These are phyloP conservation scores for Acanthurus leucopareius DNA, from an alignment of 2,797 vertebrate genomes.

Conservation along the genomic window DNA sequence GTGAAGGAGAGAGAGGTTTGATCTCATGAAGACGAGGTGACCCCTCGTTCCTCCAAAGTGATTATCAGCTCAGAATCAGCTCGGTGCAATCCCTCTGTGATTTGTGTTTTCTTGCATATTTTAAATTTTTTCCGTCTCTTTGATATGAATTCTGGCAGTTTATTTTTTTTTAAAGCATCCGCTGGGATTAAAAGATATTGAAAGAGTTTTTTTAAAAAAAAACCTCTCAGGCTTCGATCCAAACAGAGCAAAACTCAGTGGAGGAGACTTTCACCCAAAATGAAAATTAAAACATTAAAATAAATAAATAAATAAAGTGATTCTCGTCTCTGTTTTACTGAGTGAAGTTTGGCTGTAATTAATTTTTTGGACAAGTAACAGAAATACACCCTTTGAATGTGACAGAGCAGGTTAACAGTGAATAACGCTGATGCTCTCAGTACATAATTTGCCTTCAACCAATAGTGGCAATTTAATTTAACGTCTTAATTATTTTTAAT, in stretches of 20 bases:
- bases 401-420: not conserved
- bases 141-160: constrained; percentile 31
- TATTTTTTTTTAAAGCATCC: constrained; percentile 28
- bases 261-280: constrained; percentile 1
- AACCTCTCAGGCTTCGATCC: constrained; percentile 41
- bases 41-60: constrained; percentile 32
- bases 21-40: constrained; percentile 7
- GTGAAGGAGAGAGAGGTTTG: constrained; percentile 34
- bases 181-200: constrained; percentile 37
- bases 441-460: not conserved
- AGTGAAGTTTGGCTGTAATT: not conserved
- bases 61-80: constrained; percentile 43
- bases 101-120: constrained; percentile 23
- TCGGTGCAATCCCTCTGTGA: constrained; percentile 49
- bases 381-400: not conserved
- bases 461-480: not conserved
- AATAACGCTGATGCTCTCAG: not conserved
- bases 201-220: not conserved
- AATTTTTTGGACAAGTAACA: not conserved
- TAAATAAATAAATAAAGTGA: not conserved
- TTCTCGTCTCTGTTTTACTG: too few relatives aligned
- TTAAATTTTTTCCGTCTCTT: constrained; percentile 16
- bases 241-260: not conserved
- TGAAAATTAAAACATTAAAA: not conserved
- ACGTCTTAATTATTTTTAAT: not conserved